phyloP scores from a whole-genome alignment of 2,797 vertebrate genomes.

The Setipinna tenuifilis region DNA sequence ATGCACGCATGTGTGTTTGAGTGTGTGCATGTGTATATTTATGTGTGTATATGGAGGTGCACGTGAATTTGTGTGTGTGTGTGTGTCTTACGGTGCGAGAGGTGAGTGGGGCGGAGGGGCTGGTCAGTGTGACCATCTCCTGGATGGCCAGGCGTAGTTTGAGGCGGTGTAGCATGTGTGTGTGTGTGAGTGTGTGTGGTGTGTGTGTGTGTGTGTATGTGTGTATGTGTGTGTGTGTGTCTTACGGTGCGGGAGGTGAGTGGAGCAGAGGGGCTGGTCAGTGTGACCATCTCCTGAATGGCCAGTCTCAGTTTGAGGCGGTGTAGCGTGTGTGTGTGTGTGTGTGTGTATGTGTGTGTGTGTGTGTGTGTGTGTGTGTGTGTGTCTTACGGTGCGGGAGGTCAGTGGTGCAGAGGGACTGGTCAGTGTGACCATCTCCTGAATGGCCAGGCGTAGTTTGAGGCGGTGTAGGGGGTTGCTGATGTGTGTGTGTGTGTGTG shows the following conservation, averaged over 20 bases:
- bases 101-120: slow-evolving; percentile 91
- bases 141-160: slow-evolving; percentile 94
- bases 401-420: slow-evolving; percentile 93
- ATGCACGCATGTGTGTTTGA: slow-evolving; percentile 31
- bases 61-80: slow-evolving; percentile 6
- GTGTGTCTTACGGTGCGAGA: slow-evolving; percentile 84
- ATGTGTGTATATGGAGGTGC: slow-evolving; percentile 28
- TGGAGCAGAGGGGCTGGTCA: slow-evolving; percentile 92
- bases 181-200: not conserved
- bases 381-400: slow-evolving; percentile 84
- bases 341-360: slow-evolving; percentile 30
- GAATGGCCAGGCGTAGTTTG: slow-evolving; percentile 87
- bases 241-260: slow-evolving; percentile 93
- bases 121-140: slow-evolving; percentile 97
- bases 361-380: slow-evolving; percentile 10
- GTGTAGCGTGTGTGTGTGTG: slow-evolving; percentile 37
- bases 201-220: no score
- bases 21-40: not conserved
- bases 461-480: slow-evolving; percentile 93
- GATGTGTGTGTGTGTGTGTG: slow-evolving; percentile 65
- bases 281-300: slow-evolving; percentile 87
- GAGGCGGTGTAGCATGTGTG: slow-evolving; percentile 79
- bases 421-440: slow-evolving; percentile 97
- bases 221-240: slow-evolving; percentile 13
- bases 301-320: not conserved